Evolutionary conservation across 2,888 invertebrate species (phyloP).

Genomic region (Nemotelus nigrinus): DNA sequence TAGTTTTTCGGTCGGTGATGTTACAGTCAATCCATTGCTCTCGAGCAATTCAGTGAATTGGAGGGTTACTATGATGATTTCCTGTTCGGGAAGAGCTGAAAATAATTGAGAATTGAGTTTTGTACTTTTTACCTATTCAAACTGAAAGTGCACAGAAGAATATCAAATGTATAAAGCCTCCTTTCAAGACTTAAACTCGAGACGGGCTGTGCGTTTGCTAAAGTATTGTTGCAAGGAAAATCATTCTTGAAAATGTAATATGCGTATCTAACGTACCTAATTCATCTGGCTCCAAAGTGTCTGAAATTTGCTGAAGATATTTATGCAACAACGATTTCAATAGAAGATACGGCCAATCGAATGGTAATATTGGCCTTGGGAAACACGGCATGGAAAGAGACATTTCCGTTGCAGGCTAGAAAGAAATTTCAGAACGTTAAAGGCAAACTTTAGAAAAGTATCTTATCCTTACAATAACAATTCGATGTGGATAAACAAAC

Average conservation of each 20-base stretch:
- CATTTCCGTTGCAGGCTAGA: conserved; percentile 61
- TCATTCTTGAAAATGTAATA: no score
- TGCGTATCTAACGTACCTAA: neutral
- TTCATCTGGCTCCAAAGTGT: conserved; percentile 55
- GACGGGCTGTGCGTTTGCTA: no score
- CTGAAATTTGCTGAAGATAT: conserved; percentile 69
- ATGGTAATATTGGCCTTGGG: conserved; percentile 75
- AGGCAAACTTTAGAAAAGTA: conserved; percentile 56
- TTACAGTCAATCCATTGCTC: conserved; percentile 58
- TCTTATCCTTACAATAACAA: conserved; percentile 64
- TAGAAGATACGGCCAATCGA: conserved; percentile 83
- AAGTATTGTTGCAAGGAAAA: no score
- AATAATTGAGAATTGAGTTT: neutral
- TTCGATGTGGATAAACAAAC: conserved; percentile 65
- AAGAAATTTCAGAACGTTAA: conserved; percentile 52
- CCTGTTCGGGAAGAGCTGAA: conserved; percentile 56
- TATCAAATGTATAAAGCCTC: no score
- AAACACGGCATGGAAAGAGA: conserved; percentile 67
- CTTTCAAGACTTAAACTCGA: no score
- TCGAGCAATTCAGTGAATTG: conserved; percentile 61
- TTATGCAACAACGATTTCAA: conserved; percentile 65
- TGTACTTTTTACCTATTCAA: no score
- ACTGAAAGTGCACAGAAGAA: no score
- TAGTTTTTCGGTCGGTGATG: conserved; percentile 61
- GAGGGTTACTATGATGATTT: conserved; percentile 60